A percentile compares a stretch with the other conserved stretches of the same genome.
Conservation (phyloP, 1,140 invertebrate species). For the Zaprionus vittiger region DNA sequence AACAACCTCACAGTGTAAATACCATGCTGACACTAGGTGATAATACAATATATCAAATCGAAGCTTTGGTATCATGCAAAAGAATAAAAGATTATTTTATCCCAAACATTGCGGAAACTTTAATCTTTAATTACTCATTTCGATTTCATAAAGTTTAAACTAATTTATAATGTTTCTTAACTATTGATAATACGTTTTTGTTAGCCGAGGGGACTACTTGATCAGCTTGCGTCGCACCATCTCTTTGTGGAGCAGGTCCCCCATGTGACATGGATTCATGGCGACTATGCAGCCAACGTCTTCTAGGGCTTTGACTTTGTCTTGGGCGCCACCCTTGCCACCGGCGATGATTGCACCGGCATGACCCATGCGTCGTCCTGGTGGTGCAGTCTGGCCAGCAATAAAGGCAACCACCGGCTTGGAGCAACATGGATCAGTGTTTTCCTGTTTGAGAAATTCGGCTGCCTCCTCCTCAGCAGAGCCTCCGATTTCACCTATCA, state of each 20-base stretch:
- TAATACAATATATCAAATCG: too few relatives aligned
- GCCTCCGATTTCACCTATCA: conserved; percentile 99
- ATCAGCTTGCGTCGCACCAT: conserved; percentile 83
- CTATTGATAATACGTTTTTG: neutral
- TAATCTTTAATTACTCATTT: too few relatives aligned
- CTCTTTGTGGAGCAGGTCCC: conserved; percentile 94
- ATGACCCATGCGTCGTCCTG: conserved; percentile 99
- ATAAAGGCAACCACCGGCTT: conserved; percentile 99
- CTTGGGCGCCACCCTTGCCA: conserved; percentile 98
- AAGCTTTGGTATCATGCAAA: too few relatives aligned
- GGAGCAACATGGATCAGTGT: conserved; percentile 89
- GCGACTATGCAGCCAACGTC: conserved; percentile 95
- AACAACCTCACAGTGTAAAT: too few relatives aligned
- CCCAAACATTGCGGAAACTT: too few relatives aligned
- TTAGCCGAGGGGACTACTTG: neutral
- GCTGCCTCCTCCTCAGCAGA: conserved; percentile 98
- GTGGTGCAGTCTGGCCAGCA: conserved; percentile 98
- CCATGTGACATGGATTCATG: conserved; percentile 97
- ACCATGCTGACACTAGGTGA: too few relatives aligned
- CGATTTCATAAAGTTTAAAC: too few relatives aligned
- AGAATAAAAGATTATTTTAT: too few relatives aligned
- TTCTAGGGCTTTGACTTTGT: conserved; percentile 98
- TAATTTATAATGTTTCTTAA: too few relatives aligned
- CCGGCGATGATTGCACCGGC: conserved; percentile 99
- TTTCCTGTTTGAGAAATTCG: conserved; percentile 95